Evolutionary conservation across 2,888 invertebrate genomes (phyloP), one percentile per base, ranked within the genome.

Genomic region (Boloria selene): DNA sequence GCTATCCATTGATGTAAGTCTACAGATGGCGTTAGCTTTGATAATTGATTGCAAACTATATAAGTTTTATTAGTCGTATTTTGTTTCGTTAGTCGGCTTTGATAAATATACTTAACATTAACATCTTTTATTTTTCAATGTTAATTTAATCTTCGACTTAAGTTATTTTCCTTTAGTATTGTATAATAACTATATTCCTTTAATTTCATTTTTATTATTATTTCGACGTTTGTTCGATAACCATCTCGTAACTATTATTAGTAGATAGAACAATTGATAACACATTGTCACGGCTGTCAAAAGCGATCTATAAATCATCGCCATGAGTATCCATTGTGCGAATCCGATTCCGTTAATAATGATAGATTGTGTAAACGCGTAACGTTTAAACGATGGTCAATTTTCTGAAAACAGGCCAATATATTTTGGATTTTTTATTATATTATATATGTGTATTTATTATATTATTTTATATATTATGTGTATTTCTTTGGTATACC

Each of bases 221-320:
- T 38, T 59, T 38, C 31, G 38, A 31, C 17, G 10, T 4, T n/a
- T 38, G 31, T 31, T 45, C 5, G 26, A 45, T 55, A 18, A 55
- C 18, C 14, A 44, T 7, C 26, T 42, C 54, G 47, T 55, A 54
- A 60, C 49, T 47, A 47, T 60, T 60, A 38, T 65, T 60, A 49
- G 53, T 38, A 54, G 44, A 51, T 64, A 55, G 55, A 55, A 67
- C 54, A 67, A 67, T 67, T 60, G 67, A 67, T 60, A 64, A 51
- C 55, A 55, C 54, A 64, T 60, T 64, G 64, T 60, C 64, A 51
- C 55, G 53, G 44, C 64, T 65, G 65, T 64, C 51, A 38, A 31
- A 64, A 70, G 51, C 64, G 55, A 51, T 51, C 68, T 64, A 71
- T 71, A 70, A 71, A 71, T 71, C 71, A 70, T 66, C 66, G 42